These are phyloP conservation scores for Lagocephalus sceleratus DNA, from an alignment of 2,797 vertebrate genomes.

Conservation along the genomic window DNA sequence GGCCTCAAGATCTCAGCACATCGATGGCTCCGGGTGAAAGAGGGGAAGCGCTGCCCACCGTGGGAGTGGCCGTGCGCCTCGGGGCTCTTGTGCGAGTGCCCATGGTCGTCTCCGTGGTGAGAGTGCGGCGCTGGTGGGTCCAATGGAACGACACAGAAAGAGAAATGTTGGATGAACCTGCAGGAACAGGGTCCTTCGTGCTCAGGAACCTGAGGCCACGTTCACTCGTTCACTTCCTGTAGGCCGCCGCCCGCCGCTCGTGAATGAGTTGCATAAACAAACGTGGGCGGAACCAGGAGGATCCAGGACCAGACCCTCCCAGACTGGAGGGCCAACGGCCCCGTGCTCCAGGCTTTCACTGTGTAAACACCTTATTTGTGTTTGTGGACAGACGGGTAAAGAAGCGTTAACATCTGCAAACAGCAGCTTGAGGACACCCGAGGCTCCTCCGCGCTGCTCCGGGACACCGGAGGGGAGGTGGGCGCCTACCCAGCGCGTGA, in stretches of 20 bases:
- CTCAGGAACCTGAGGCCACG: too few species aligned
- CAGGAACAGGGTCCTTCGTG: too few species aligned
- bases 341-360: background rate
- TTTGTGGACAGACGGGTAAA: background rate
- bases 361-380: background rate
- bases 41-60: constrained; percentile 39
- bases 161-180: background rate
- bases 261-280: background rate
- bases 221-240: too few species aligned
- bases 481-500: constrained; percentile 83
- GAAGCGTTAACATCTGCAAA: too few species aligned
- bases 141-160: background rate
- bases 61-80: constrained; percentile 85
- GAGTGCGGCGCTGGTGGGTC: constrained; percentile 80
- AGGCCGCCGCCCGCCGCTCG: too few species aligned
- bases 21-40: background rate
- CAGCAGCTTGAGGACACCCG: too few species aligned
- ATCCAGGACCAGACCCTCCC: background rate
- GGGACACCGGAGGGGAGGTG: too few species aligned
- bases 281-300: background rate
- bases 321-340: background rate
- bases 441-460: too few species aligned
- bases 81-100: constrained; percentile 50
- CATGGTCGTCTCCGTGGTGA: constrained; percentile 67
- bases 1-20: too few species aligned